phyloP scores from a whole-genome alignment of 2,113 vertebrate genomes.

The Vidua macroura region DNA sequence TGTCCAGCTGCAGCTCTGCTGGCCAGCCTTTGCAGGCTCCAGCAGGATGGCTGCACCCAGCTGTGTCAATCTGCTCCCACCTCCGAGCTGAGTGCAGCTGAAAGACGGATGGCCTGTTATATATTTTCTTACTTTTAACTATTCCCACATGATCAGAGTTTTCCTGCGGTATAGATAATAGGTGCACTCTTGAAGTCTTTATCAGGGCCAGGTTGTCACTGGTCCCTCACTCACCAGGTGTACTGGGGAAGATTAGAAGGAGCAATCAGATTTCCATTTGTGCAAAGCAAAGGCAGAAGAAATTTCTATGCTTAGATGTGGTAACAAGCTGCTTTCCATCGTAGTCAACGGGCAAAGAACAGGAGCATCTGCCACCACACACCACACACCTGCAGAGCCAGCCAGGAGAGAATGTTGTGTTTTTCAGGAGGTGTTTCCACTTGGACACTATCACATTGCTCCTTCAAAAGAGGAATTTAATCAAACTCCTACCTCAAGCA shows the following conservation, averaged over 20 bases:
- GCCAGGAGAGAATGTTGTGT: not conserved
- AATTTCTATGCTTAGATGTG: not conserved
- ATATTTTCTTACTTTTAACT: constrained; percentile 42
- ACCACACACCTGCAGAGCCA: not conserved
- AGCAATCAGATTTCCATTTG: not conserved
- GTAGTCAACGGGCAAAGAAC: not conserved
- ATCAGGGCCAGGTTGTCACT: constrained; percentile 10
- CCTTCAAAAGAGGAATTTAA: not conserved
- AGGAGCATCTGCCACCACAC: not conserved
- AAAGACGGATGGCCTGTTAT: constrained; percentile 43
- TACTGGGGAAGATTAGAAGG: not conserved
- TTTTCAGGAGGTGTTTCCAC: not conserved
- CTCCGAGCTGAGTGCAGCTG: constrained; percentile 1
- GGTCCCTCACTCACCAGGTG: constrained; percentile 5
- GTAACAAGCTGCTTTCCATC: not conserved
- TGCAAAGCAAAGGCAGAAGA: not conserved
- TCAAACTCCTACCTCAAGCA: not conserved
- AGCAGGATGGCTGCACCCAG: not conserved
- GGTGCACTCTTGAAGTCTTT: constrained; percentile 37
- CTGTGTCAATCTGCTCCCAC: constrained; percentile 24
- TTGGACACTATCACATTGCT: not conserved
- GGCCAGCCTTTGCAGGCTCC: not conserved
- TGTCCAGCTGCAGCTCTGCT: not conserved
- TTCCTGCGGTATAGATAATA: constrained; percentile 9
- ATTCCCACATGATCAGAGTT: not conserved